Percentiles rank a stretch among this genome's conserved stretches.
These are phyloP conservation scores for Tyrannus savana DNA, from an alignment of 2,113 vertebrate genomes.

Conservation along the genomic window DNA sequence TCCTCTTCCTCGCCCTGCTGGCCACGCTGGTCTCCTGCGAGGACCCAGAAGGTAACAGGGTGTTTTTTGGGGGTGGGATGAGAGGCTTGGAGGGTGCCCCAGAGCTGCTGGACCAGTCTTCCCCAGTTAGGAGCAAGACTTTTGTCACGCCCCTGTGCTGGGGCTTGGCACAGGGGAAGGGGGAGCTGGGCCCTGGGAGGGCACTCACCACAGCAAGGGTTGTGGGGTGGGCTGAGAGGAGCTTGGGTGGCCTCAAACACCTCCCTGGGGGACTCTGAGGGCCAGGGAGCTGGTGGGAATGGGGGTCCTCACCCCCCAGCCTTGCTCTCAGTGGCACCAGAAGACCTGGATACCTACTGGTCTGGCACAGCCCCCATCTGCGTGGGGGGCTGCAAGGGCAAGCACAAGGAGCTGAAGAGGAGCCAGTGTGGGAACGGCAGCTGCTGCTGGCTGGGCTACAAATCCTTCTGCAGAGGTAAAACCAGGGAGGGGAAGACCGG, in stretches of 20 bases:
- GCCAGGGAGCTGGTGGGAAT: neutral
- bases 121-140: neutral
- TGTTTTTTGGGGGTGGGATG: neutral
- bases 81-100: neutral
- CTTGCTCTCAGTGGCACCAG: neutral
- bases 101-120: neutral
- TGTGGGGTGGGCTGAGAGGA: neutral
- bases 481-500: fast-evolving
- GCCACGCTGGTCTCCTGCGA: neutral
- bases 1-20: neutral
- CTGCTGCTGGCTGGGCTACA: constrained; percentile 86
- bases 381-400: constrained; percentile 77
- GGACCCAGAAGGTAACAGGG: constrained; percentile 45
- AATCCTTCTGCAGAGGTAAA: constrained; percentile 83
- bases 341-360: constrained; percentile 77
- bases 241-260: neutral
- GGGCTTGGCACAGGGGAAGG: fast-evolving
- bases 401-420: constrained; percentile 79
- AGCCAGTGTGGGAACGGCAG: constrained; percentile 81
- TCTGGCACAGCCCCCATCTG: constrained; percentile 81
- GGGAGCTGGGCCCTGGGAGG: neutral
- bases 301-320: neutral
- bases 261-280: neutral
- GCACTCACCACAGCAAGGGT: fast-evolving
- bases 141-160: fast-evolving